A percentile compares a stretch with the other conserved stretches of the same genome.
phyloP scores from a whole-genome alignment of 2,888 invertebrate genomes.

The Cryptosula pallasiana region DNA sequence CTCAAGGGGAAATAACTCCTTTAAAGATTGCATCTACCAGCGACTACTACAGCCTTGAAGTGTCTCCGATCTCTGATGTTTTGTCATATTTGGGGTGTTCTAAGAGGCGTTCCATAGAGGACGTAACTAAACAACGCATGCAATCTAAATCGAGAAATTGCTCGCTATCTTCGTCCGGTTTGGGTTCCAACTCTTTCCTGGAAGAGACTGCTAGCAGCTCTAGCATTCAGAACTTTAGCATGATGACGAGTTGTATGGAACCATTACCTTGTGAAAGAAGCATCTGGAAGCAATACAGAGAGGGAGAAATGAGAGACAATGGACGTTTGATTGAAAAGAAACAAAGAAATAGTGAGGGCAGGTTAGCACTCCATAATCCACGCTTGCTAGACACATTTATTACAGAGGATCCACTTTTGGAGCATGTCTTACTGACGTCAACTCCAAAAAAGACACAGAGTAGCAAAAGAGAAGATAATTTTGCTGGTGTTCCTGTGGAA shows the following conservation, averaged over 20 bases:
- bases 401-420: background rate
- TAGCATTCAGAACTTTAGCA: background rate
- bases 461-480: no score
- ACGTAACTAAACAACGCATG: background rate
- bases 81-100: background rate
- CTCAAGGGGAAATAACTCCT: background rate
- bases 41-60: slow-evolving; percentile 18
- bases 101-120: background rate
- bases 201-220: background rate
- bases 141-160: background rate
- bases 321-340: background rate
- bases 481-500: no score
- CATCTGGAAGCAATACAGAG: background rate
- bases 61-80: slow-evolving; percentile 1
- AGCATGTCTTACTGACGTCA: no score
- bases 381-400: background rate
- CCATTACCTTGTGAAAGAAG: background rate
- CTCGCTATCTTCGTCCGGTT: background rate
- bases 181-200: background rate
- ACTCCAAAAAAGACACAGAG: no score
- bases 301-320: background rate
- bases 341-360: background rate
- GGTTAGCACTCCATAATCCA: background rate
- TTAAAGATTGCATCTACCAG: background rate
- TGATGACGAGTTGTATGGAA: background rate